A percentile compares a stretch with the other conserved stretches of the same genome.
Evolutionary conservation across 2,888 invertebrate genomes (phyloP).

Genomic region (Slavum lentiscoides): DNA sequence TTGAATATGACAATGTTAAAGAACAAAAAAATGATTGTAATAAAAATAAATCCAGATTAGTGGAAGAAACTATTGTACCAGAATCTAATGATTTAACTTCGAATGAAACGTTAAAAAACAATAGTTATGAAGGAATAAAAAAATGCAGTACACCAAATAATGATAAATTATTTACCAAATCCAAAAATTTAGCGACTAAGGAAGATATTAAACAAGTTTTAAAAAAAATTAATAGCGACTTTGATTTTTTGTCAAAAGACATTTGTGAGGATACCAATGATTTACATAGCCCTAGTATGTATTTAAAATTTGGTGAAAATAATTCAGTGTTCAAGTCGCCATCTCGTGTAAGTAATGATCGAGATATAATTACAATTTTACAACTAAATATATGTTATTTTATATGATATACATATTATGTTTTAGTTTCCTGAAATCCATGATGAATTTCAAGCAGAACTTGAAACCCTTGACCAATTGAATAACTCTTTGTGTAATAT

Average conservation of each 20-base stretch:
- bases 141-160: background rate
- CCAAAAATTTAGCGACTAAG: background rate
- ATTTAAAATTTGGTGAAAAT: slow-evolving; percentile 14
- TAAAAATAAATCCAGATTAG: background rate
- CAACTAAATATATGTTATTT: background rate
- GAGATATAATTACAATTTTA: background rate
- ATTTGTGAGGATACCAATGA: background rate
- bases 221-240: background rate
- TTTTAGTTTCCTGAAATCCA: slow-evolving; percentile 39
- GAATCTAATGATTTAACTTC: background rate
- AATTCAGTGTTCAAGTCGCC: background rate
- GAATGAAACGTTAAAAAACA: background rate
- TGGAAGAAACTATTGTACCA: background rate
- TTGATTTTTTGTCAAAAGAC: slow-evolving; percentile 9
- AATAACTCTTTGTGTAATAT: slow-evolving; percentile 39
- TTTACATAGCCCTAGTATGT: background rate
- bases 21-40: slow-evolving; percentile 4
- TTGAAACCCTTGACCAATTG: slow-evolving; percentile 21
- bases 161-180: background rate
- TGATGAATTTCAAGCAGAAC: slow-evolving; percentile 43
- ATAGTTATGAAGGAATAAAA: background rate
- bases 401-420: too few relatives aligned
- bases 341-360: background rate
- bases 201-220: slow-evolving; percentile 18
- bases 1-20: background rate